Base-by-base conservation (phyloP, 2,113 vertebrate species). In the Fregetta grallaria region DNA sequence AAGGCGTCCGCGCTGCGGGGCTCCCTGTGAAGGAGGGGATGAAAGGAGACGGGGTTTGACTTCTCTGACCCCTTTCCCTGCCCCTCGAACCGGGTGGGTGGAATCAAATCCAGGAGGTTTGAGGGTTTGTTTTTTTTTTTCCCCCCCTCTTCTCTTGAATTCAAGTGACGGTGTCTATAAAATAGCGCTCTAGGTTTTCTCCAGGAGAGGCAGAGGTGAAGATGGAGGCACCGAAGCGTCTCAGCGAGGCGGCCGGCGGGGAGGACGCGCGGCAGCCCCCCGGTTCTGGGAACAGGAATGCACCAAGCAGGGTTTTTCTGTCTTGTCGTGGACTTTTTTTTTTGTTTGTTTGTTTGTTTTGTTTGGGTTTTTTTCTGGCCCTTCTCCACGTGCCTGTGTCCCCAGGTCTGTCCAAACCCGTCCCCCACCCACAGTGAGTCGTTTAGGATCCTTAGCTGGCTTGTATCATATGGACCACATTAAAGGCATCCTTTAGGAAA, bases 1-100 rank as follows among this genome's bases (percentile, higher is more conserved):
- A 14, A 5, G 8, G 21, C 26, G 7, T 42, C 29, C 50, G 67
- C 10, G 1, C 4, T 4, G 14, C 14, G 1, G 18, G 17, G 47
- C 52, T 56, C 42, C 18, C 17, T 2, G 19, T 1, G 4, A 34
- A 20, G 32, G 42, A 20, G 56, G 62, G 53, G 45, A 7, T 3
- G 70, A 5, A 34, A 16, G 30, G 23, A 49, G 62, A 5, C 26
- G 47, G 9, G 9, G 40, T 50, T 18, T 6, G 30, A 2, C 21
- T 26, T 38, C 27, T 32, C 66, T 17, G 25, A 4, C 36, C 42
- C 66, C 65, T 73, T 71, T 61, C 78, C 13, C 26, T n/a, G 19
- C 66, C 36, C 56, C 44, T 50, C 5, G 1, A 11, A 13, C 15
- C 1, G 14, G 17, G 29, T 1, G 53, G 62, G 34, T 29, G 22